Percentiles rank a stretch among this genome's conserved stretches.
Conservation (phyloP, 1,140 invertebrate species). For the Oncopodura yosiiana region DNA sequence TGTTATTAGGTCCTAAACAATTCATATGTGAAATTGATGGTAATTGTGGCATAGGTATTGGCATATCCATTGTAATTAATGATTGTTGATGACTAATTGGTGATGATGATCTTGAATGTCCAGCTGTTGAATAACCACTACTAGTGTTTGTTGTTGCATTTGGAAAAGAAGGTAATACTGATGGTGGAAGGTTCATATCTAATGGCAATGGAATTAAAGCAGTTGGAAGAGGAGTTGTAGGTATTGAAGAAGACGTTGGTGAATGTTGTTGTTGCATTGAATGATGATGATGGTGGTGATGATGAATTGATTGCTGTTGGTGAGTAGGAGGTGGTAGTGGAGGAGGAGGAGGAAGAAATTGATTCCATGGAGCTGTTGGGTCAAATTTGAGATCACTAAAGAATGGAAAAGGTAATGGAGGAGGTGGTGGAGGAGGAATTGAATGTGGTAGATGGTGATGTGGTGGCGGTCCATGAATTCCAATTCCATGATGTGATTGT, state of each 20-base stretch:
- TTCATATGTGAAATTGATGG: constrained; percentile 6
- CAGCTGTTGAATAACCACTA: constrained; percentile 28
- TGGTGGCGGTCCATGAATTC: no score
- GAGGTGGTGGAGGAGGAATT: no score
- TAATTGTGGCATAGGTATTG: constrained; percentile 7
- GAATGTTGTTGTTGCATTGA: neutral
- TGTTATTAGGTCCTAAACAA: neutral
- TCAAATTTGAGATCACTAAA: constrained; percentile 10
- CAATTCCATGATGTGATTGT: no score
- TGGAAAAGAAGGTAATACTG: constrained; percentile 25
- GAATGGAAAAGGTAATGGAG: constrained; percentile 3
- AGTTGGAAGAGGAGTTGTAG: constrained; percentile 27
- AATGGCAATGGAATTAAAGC: constrained; percentile 31
- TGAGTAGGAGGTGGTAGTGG: constrained; percentile 5
- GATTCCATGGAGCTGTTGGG: constrained; percentile 1
- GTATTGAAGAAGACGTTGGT: neutral
- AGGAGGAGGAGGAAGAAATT: constrained; percentile 6
- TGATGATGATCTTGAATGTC: constrained; percentile 31
- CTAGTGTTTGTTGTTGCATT: constrained; percentile 7
- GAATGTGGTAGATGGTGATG: neutral
- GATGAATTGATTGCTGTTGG: neutral
- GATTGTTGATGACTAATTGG: constrained; percentile 9
- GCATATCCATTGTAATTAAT: constrained; percentile 4
- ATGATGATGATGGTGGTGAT: neutral
- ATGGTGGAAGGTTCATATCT: constrained; percentile 29